A percentile compares a stretch with the other conserved stretches of the same genome.
Evolutionary conservation across 2,888 invertebrate species (phyloP).

Genomic region (Matsumyia berberina): DNA sequence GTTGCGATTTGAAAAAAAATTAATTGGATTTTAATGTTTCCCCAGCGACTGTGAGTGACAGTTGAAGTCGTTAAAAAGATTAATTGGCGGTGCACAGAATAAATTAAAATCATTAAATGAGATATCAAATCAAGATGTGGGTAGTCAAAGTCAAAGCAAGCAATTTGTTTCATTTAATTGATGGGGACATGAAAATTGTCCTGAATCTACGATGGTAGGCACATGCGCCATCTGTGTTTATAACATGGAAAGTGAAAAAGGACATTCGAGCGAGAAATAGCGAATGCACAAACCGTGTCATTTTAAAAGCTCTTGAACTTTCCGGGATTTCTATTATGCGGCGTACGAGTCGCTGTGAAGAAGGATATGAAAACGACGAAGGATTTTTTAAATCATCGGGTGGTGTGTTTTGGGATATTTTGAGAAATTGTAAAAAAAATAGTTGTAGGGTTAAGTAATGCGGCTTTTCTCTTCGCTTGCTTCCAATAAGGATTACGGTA

Average conservation of each 20-base stretch:
- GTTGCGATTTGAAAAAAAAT: slow-evolving; percentile 32
- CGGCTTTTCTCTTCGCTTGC: too few relatives aligned
- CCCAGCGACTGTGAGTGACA: slow-evolving; percentile 48
- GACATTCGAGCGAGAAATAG: slow-evolving; percentile 16
- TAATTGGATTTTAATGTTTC: slow-evolving; percentile 55
- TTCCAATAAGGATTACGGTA: too few relatives aligned
- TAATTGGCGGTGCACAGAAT: slow-evolving; percentile 41
- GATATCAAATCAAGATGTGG: neutral
- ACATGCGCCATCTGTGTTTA: slow-evolving; percentile 29
- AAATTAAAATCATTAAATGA: slow-evolving; percentile 33
- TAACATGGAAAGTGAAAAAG: neutral
- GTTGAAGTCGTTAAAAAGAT: slow-evolving; percentile 63
- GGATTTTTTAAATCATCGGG: neutral
- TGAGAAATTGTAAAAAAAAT: too few relatives aligned
- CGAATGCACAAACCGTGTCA: slow-evolving; percentile 49
- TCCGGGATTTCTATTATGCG: neutral
- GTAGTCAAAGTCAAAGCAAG: neutral
- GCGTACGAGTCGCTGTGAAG: slow-evolving; percentile 14
- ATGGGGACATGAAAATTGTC: neutral
- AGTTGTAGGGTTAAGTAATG: too few relatives aligned
- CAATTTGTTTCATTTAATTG: neutral
- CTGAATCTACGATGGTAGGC: slow-evolving; percentile 2
- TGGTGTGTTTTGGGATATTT: neutral
- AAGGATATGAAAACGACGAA: slow-evolving; percentile 36
- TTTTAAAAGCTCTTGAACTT: slow-evolving; percentile 6